A percentile compares a stretch with the other conserved stretches of the same genome.
phyloP scores from a whole-genome alignment of 2,797 vertebrate species.

The Strix occidentalis region DNA sequence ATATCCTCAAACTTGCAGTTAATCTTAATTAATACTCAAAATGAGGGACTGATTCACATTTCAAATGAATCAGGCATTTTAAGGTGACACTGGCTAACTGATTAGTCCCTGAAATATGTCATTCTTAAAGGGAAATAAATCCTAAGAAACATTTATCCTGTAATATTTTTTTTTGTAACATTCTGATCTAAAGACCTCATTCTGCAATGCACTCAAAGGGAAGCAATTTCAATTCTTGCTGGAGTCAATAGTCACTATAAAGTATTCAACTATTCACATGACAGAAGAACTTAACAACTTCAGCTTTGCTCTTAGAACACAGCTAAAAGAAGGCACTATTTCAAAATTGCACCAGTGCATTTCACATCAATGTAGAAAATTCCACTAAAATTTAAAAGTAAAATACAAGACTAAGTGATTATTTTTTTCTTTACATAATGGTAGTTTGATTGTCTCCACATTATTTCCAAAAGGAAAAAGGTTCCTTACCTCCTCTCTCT shows the following conservation, averaged over 20 bases:
- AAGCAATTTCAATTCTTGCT: neutral
- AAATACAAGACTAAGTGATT: neutral
- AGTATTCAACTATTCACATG: neutral
- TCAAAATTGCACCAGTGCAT: neutral
- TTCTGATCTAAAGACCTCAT: neutral
- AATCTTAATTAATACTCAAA: slow-evolving; percentile 57
- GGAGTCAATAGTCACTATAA: neutral
- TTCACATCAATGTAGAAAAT: neutral
- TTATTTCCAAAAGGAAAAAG: neutral
- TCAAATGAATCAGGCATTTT: slow-evolving; percentile 27
- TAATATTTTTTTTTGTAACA: neutral
- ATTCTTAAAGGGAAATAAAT: neutral
- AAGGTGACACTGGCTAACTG: slow-evolving; percentile 32
- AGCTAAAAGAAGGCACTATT: neutral
- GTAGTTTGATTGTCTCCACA: neutral
- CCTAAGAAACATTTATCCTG: neutral
- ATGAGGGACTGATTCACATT: neutral
- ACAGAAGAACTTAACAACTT: neutral
- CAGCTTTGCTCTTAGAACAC: neutral
- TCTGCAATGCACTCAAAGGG: neutral
- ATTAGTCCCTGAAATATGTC: neutral
- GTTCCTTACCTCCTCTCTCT: neutral
- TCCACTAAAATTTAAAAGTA: neutral
- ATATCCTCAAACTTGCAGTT: slow-evolving; percentile 9
- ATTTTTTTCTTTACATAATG: neutral